A percentile compares a stretch with the other conserved stretches of the same genome.
Conservation (phyloP, 2,113 vertebrate species). For the Pangasianodon hypophthalmus region DNA sequence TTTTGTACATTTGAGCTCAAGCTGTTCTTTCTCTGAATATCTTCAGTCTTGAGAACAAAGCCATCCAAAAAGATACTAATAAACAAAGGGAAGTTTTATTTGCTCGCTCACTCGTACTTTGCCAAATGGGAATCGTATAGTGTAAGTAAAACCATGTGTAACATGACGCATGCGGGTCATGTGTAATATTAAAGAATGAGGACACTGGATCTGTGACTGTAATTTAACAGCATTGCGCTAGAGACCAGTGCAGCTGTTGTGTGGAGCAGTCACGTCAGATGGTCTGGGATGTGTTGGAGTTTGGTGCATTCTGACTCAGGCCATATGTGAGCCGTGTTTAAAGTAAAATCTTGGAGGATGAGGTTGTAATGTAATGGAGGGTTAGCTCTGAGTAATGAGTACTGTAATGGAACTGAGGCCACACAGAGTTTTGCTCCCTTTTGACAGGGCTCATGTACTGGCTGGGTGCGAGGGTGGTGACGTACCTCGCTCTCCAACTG, state of each 20-base stretch:
- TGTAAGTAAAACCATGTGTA: constrained; percentile 35
- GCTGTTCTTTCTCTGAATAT: neutral
- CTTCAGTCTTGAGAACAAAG: neutral
- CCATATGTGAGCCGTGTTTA: constrained; percentile 35
- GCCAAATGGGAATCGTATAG: neutral
- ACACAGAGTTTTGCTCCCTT: constrained; percentile 25
- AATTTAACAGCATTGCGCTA: constrained; percentile 25
- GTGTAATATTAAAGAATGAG: constrained; percentile 20
- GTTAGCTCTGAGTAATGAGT: constrained; percentile 39
- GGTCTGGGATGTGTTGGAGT: constrained; percentile 11
- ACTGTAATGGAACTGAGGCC: constrained; percentile 37
- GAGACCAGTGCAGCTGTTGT: constrained; percentile 31
- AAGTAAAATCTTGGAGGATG: constrained; percentile 11
- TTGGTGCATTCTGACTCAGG: neutral
- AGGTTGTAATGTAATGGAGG: constrained; percentile 33
- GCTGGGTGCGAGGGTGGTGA: neutral
- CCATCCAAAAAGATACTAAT: constrained; percentile 15
- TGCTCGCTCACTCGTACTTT: neutral
- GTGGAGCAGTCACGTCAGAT: constrained; percentile 6
- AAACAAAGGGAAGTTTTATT: constrained; percentile 8
- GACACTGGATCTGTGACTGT: constrained; percentile 4
- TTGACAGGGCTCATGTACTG: neutral
- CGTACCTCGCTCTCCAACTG: neutral
- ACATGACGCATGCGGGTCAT: neutral
- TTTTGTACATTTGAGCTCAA: neutral